These are phyloP conservation scores for Drosophila eohydei DNA, from an alignment of 2,888 invertebrate species.

Conservation along the genomic window DNA sequence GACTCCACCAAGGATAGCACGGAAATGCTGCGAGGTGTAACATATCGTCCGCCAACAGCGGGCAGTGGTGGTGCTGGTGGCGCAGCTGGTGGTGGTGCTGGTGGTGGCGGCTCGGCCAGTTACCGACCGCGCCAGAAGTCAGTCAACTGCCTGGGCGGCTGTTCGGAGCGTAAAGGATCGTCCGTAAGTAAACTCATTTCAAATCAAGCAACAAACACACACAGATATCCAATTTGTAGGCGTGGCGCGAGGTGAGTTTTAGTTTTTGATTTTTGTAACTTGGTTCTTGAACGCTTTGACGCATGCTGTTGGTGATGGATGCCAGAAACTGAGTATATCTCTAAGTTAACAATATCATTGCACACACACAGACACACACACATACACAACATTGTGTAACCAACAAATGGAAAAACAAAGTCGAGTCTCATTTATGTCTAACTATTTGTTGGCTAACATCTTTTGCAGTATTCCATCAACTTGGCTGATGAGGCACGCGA, in stretches of 20 bases:
- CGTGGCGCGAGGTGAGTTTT: constrained; percentile 32
- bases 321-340: constrained; percentile 17
- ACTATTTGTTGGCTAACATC: background rate
- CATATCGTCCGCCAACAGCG: constrained; percentile 87
- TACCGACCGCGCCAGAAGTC: constrained; percentile 84
- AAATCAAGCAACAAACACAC: background rate
- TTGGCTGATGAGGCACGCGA: constrained; percentile 94
- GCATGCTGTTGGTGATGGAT: constrained; percentile 57
- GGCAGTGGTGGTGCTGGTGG: constrained; percentile 59
- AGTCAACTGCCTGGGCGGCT: constrained; percentile 90
- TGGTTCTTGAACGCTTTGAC: constrained; percentile 31
- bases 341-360: constrained; percentile 29
- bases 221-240: constrained; percentile 2
- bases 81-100: constrained; percentile 61
- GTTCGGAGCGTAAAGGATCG: constrained; percentile 90
- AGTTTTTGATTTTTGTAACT: constrained; percentile 4
- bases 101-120: constrained; percentile 52
- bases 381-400: constrained; percentile 15
- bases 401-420: background rate
- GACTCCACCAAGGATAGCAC: constrained; percentile 86
- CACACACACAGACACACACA: constrained; percentile 19
- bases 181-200: constrained; percentile 88
- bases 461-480: constrained; percentile 91
- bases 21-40: constrained; percentile 86
- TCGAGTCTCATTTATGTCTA: background rate